phyloP scores from a whole-genome alignment of 2,113 vertebrate species.

The Amblyopsis rosae region DNA sequence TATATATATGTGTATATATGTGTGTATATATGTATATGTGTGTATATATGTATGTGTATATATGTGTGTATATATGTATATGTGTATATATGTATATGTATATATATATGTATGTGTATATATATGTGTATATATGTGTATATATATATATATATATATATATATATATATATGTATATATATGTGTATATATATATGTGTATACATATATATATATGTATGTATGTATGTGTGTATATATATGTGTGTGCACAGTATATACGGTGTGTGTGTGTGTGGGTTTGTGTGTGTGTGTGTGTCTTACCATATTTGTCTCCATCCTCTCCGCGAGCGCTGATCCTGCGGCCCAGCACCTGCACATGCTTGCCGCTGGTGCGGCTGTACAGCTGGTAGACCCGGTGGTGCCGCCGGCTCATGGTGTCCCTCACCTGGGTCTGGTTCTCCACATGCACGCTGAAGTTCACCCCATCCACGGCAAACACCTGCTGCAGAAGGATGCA shows the following conservation, averaged over 20 bases:
- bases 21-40: background rate
- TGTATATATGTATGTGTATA: background rate
- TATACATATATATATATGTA: too few species aligned
- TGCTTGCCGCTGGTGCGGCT: constrained; percentile 82
- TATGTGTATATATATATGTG: background rate
- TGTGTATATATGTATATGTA: too few species aligned
- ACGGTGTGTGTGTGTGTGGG: background rate
- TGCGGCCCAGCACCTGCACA: constrained; percentile 79
- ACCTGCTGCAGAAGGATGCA: constrained; percentile 66
- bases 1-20: background rate
- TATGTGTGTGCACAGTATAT: background rate
- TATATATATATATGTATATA: background rate
- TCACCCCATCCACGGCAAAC: constrained; percentile 79
- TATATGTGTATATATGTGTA: background rate
- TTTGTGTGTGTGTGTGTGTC: constrained; percentile 58
- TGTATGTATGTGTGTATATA: background rate
- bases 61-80: background rate
- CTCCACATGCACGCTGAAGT: constrained; percentile 83
- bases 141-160: background rate
- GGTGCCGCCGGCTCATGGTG: constrained; percentile 80
- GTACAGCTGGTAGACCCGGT: constrained; percentile 82
- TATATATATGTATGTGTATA: too few species aligned
- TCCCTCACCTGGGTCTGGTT: constrained; percentile 82
- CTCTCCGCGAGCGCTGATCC: constrained; percentile 79
- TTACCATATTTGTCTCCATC: constrained; percentile 85